A percentile compares a stretch with the other conserved stretches of the same genome.
phyloP scores from a whole-genome alignment of 2,888 invertebrate genomes.

The Trimorus sp. region DNA sequence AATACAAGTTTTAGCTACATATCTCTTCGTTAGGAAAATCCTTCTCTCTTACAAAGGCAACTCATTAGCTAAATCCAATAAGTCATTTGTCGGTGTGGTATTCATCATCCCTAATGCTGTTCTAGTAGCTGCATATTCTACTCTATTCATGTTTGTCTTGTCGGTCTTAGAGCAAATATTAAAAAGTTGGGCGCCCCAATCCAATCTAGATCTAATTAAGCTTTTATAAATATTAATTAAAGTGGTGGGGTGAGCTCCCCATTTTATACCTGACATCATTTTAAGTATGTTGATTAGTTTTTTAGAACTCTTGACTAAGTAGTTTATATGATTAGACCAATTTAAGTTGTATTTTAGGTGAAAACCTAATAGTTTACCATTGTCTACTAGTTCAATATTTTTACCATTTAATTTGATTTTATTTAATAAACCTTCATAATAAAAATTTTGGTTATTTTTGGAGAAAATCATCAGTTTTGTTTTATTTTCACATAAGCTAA shows the following conservation, averaged over 20 bases:
- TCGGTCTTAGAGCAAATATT: conserved; percentile 9
- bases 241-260: conserved; percentile 14
- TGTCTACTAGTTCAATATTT: conserved; percentile 7
- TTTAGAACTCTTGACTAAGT: not conserved
- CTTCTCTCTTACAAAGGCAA: too few relatives aligned
- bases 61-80: too few relatives aligned
- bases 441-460: not conserved
- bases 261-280: conserved; percentile 3
- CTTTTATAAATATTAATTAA: conserved; percentile 16
- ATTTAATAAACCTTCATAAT: not conserved
- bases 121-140: not conserved
- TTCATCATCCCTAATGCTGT: too few relatives aligned
- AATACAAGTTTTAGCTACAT: too few relatives aligned
- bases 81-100: too few relatives aligned
- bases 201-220: conserved; percentile 20
- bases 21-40: too few relatives aligned
- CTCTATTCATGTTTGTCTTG: not conserved
- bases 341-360: conserved; percentile 22
- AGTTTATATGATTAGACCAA: conserved; percentile 9
- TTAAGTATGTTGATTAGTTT: conserved; percentile 7
- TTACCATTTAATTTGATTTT: conserved; percentile 5
- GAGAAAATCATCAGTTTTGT: conserved; percentile 4
- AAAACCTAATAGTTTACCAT: conserved; percentile 8
- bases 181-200: conserved; percentile 11
- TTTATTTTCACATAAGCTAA: not conserved